Conservation (phyloP, 2,888 invertebrate genomes). For the Argyra leucocephala region DNA sequence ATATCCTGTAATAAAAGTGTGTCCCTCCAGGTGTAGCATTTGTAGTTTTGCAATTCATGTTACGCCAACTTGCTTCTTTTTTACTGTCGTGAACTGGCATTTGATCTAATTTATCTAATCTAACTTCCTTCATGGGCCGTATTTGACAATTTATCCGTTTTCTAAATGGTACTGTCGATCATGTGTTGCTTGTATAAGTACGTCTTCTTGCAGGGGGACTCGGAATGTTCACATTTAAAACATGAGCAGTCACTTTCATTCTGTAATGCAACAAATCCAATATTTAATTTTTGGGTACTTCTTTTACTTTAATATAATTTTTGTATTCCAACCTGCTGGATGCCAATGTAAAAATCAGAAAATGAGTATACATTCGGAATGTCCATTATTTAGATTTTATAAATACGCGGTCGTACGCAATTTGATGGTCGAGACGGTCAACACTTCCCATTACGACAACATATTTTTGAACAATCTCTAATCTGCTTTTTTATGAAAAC, state of each 20-base stretch:
- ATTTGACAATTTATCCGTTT: too few species aligned
- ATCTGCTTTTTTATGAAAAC: too few species aligned
- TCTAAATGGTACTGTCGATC: background rate
- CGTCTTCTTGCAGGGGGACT: background rate
- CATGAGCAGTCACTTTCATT: background rate
- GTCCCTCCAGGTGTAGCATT: background rate
- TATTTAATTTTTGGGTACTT: background rate
- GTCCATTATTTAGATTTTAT: too few species aligned
- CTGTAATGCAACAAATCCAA: background rate
- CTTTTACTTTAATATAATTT: background rate
- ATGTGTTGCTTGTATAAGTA: background rate
- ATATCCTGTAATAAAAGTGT: background rate
- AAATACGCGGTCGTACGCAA: too few species aligned
- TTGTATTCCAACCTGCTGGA: constrained; percentile 2
- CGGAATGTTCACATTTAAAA: background rate
- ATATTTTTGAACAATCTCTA: too few species aligned
- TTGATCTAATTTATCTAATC: background rate
- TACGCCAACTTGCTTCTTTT: background rate
- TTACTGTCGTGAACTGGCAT: background rate
- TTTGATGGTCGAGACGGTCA: too few species aligned
- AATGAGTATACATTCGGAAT: background rate
- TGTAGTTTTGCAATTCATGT: background rate
- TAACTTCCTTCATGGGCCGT: background rate
- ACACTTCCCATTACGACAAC: too few species aligned
- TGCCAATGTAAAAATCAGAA: constrained; percentile 6